Evolutionary conservation across 2,113 vertebrate genomes (phyloP).

Genomic region (Verasper variegatus): DNA sequence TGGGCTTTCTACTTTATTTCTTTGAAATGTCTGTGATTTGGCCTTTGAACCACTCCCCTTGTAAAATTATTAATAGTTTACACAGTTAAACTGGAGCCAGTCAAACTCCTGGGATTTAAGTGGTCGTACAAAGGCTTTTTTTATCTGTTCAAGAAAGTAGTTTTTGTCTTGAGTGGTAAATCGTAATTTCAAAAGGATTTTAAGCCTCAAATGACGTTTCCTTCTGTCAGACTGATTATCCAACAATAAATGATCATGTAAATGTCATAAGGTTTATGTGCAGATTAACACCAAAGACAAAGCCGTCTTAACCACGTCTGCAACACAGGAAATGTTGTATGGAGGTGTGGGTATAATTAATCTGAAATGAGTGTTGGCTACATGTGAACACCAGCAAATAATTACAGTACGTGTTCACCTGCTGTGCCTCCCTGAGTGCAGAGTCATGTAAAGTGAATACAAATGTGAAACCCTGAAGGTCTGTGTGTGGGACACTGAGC

Average conservation of each 20-base stretch:
- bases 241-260: neutral
- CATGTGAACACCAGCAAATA: conserved; percentile 34
- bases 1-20: no score
- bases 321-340: neutral
- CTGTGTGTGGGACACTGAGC: conserved; percentile 12
- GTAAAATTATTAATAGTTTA: no score
- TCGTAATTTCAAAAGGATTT: neutral
- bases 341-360: conserved; percentile 33
- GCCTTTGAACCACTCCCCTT: no score
- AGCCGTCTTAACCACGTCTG: neutral
- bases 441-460: conserved; percentile 40
- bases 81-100: no score
- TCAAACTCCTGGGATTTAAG: no score
- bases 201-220: neutral
- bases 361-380: conserved; percentile 21
- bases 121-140: no score
- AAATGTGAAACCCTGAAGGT: conserved; percentile 57
- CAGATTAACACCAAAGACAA: no score
- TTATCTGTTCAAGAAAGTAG: no score
- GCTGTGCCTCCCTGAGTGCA: conserved; percentile 39
- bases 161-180: neutral
- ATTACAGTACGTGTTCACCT: conserved; percentile 48
- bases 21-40: no score
- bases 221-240: no score
- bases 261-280: neutral